A percentile compares a stretch with the other conserved stretches of the same genome.
These are phyloP conservation scores for Syngnathoides biaculeatus DNA, from an alignment of 2,113 vertebrate species.

Conservation along the genomic window DNA sequence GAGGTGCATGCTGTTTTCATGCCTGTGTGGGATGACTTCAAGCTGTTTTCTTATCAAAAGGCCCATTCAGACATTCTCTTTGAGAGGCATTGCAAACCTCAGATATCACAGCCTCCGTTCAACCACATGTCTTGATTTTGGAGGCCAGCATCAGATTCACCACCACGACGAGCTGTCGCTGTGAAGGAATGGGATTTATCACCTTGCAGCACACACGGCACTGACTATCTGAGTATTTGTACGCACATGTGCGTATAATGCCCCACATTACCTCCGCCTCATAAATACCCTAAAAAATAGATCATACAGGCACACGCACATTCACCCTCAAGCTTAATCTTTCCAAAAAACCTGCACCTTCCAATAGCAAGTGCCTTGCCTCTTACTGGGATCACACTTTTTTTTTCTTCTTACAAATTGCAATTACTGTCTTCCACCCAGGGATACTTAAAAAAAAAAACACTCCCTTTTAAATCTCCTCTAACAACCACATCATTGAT, in stretches of 20 bases:
- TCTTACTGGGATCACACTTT: constrained; percentile 43
- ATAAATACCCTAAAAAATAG: constrained; percentile 46
- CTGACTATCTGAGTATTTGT: constrained; percentile 52
- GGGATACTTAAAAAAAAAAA: constrained; percentile 69
- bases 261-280: constrained; percentile 23
- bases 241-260: constrained; percentile 19
- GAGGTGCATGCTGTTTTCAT: constrained; percentile 75
- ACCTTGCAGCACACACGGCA: constrained; percentile 46
- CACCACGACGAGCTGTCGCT: constrained; percentile 63
- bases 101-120: constrained; percentile 68
- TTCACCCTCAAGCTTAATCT: constrained; percentile 44
- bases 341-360: constrained; percentile 29
- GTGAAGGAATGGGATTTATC: constrained; percentile 63
- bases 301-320: constrained; percentile 42
- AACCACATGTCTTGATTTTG: constrained; percentile 70
- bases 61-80: constrained; percentile 72
- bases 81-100: constrained; percentile 67
- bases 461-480: constrained; percentile 73
- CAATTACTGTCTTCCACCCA: constrained; percentile 70
- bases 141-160: constrained; percentile 69
- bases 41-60: constrained; percentile 75
- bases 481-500: constrained; percentile 78
- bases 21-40: constrained; percentile 75
- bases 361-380: constrained; percentile 35
- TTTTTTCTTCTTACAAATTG: constrained; percentile 67